These are phyloP conservation scores for Ennomos erosarius DNA, from an alignment of 2,888 invertebrate genomes.

Conservation along the genomic window DNA sequence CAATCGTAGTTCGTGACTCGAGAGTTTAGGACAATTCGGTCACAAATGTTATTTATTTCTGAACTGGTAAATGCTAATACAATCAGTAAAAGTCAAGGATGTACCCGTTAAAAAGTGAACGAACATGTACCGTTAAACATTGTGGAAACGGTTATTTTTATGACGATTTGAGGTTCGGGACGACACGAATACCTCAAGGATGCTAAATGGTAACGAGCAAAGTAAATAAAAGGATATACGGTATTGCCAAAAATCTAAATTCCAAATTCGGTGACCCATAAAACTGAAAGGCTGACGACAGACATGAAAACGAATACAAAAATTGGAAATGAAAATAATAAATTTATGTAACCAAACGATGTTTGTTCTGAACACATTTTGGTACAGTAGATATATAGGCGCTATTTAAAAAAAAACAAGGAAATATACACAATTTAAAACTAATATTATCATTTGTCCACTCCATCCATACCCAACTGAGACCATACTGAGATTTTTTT, in stretches of 20 bases:
- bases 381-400: too few species aligned
- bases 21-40: conserved; percentile 61
- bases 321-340: neutral
- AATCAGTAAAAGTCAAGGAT: conserved; percentile 62
- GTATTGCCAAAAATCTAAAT: conserved; percentile 21
- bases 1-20: conserved; percentile 63
- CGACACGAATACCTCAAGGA: conserved; percentile 39
- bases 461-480: too few species aligned
- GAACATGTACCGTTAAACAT: conserved; percentile 42
- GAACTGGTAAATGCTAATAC: conserved; percentile 65
- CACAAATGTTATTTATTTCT: conserved; percentile 55
- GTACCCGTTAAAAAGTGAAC: conserved; percentile 52
- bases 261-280: neutral
- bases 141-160: conserved; percentile 49
- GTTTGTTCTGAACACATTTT: conserved; percentile 1
- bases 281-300: conserved; percentile 3
- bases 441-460: too few species aligned
- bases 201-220: conserved; percentile 35
- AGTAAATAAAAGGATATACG: conserved; percentile 27
- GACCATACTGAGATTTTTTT: too few species aligned
- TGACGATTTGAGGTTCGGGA: conserved; percentile 44
- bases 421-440: too few species aligned
- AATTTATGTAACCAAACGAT: neutral
- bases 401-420: too few species aligned
- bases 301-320: conserved; percentile 1